Evolutionary conservation across 2,797 vertebrate genomes (phyloP).

Genomic region (Smutsia gigantea): DNA sequence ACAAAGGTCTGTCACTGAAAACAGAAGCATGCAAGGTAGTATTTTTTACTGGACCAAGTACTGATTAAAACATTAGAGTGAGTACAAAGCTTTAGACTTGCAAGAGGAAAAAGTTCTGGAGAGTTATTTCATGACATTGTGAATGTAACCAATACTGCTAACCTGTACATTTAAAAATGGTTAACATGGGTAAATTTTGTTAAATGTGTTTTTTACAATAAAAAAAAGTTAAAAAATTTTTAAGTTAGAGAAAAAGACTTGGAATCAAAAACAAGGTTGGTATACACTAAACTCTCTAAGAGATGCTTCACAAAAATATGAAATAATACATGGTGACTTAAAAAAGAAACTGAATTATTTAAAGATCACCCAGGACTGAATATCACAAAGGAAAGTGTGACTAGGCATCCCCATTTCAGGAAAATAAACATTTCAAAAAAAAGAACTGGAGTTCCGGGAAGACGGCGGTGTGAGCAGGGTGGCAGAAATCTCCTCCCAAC

Average conservation of each 20-base stretch:
- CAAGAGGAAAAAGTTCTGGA: background rate
- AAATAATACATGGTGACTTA: background rate
- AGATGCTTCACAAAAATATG: background rate
- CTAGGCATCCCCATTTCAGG: background rate
- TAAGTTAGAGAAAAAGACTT: background rate
- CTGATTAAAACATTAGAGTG: background rate
- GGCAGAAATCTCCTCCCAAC: no score
- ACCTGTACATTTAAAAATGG: background rate
- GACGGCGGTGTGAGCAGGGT: no score
- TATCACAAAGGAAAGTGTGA: background rate
- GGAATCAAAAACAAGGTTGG: background rate
- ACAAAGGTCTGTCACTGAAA: background rate
- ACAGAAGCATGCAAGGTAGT: background rate
- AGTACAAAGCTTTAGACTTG: background rate
- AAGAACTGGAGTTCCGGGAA: background rate
- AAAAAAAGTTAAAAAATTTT: background rate
- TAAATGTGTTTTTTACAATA: background rate
- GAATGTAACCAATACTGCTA: fast-evolving
- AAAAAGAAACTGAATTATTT: background rate
- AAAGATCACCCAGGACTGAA: background rate
- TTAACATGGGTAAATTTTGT: background rate
- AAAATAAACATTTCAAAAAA: background rate
- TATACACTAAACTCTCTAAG: background rate
- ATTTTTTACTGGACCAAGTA: fast-evolving
- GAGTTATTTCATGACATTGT: background rate